Base-by-base conservation (phyloP, 2,797 vertebrate genomes). In the Parotocinclus haroldoi region DNA sequence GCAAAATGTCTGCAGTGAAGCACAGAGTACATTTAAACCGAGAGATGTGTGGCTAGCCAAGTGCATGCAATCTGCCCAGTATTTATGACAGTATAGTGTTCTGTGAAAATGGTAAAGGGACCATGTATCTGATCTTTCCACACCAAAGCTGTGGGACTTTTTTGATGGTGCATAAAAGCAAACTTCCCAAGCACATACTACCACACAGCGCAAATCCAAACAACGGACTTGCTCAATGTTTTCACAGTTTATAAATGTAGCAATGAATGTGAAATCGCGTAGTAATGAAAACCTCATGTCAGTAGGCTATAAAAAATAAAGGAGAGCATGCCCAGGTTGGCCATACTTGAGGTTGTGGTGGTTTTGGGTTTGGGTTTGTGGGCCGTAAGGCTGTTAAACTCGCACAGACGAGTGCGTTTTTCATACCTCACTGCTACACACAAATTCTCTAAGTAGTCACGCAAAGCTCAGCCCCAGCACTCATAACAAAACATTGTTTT, bases 261-360 rank as follows among this genome's bases (percentile, higher is more conserved):
- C 13, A 59, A 27, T 59, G 50, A 77, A 72, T 68, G 45, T 16
- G 48, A 51, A 63, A 67, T 19, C 63, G 50, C 73, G 74, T 54
- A 56, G 81, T 60, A 81, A 71, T 40, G 71, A 63, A 80, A 84
- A 78, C 69, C 58, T 58, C 58, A 65, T 58, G 76, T 85, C 78
- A 83, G 81, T 80, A 80, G 73, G 84, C 80, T 80, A 77, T 82
- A 80, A 84, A 74, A 16, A 17, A 81, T 37, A 76, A 66, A 54
- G 62, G 60, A 49, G 77, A 77, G 68, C 58, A 60, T 57, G 62
- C 27, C 44, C 42, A 65, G 68, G 78, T 76, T 77, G 73, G 78
- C 81, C 72, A 74, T 81, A 80, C 83, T 75, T 69, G 69, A 79
- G 70, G 63, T 69, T 85, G 84, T 76, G 85, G 83, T 86, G 17